Evolutionary conservation across 2,113 vertebrate species (phyloP).

Genomic region (Caracal caracal): DNA sequence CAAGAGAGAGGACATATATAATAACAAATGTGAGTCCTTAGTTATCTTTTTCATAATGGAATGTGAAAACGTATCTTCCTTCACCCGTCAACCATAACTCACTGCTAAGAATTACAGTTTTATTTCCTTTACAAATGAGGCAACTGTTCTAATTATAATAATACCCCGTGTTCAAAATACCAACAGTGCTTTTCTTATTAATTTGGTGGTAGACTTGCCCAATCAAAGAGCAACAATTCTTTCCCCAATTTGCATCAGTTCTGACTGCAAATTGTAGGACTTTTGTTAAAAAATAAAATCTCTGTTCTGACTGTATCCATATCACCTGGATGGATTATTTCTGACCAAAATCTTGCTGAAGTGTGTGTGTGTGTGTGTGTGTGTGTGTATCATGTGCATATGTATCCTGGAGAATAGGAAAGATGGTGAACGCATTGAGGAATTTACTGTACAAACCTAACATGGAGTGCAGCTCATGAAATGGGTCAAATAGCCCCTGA

Average conservation of each 20-base stretch:
- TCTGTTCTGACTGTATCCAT: background rate
- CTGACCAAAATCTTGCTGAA: background rate
- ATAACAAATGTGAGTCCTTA: background rate
- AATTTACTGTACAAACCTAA: background rate
- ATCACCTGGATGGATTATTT: background rate
- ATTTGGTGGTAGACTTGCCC: background rate
- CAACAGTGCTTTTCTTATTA: background rate
- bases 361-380: background rate
- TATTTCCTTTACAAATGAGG: background rate
- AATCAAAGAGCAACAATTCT: background rate
- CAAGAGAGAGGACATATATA: background rate
- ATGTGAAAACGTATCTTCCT: background rate
- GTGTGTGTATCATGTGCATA: background rate
- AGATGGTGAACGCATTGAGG: background rate
- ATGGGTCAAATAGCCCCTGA: constrained; percentile 29
- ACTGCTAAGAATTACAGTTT: background rate
- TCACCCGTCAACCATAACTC: background rate
- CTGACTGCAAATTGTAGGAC: background rate
- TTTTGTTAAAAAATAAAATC: constrained; percentile 3
- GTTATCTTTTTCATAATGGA: background rate
- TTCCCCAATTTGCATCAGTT: background rate
- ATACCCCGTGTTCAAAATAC: constrained; percentile 9
- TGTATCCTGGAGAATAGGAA: background rate
- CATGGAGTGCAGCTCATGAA: background rate
- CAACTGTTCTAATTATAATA: background rate